Conservation (phyloP, 2,797 vertebrate genomes). For the Hyperoplus lanceolatus region DNA sequence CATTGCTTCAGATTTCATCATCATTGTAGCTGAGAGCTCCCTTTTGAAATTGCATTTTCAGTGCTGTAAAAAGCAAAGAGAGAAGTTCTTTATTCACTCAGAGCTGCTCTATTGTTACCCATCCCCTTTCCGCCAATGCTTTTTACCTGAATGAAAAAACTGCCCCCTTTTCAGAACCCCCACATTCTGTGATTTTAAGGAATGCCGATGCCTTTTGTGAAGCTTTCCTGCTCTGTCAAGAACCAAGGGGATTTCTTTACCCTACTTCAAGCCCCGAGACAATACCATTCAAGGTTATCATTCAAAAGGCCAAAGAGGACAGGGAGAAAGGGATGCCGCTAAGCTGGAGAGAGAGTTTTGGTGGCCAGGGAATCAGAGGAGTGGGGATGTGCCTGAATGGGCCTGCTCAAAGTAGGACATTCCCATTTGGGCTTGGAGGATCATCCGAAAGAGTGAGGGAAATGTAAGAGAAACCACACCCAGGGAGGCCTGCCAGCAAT, state of each 20-base stretch:
- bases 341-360: slow-evolving; percentile 66
- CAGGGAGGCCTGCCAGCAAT: slow-evolving; percentile 4
- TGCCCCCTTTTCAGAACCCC: slow-evolving; percentile 65
- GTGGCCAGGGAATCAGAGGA: slow-evolving; percentile 67
- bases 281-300: slow-evolving; percentile 85
- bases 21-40: slow-evolving; percentile 36
- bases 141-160: slow-evolving; percentile 79
- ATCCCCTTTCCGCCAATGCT: slow-evolving; percentile 56
- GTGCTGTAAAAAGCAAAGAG: slow-evolving; percentile 53
- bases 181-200: slow-evolving; percentile 70
- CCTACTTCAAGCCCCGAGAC: slow-evolving; percentile 75
- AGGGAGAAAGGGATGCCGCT: slow-evolving; percentile 59
- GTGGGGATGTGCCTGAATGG: slow-evolving; percentile 66
- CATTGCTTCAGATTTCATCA: slow-evolving; percentile 78
- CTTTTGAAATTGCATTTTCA: slow-evolving; percentile 60
- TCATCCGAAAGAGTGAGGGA: slow-evolving; percentile 31
- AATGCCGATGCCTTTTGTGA: slow-evolving; percentile 79
- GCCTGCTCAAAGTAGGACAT: slow-evolving; percentile 65
- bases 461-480: slow-evolving; percentile 42
- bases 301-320: slow-evolving; percentile 80
- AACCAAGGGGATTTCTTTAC: slow-evolving; percentile 76
- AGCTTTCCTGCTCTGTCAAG: slow-evolving; percentile 76
- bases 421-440: slow-evolving; percentile 54
- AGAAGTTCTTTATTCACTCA: slow-evolving; percentile 58
- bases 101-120: slow-evolving; percentile 55